Base-by-base conservation (phyloP, 2,888 invertebrate genomes). In the Drosophila anomalata region DNA sequence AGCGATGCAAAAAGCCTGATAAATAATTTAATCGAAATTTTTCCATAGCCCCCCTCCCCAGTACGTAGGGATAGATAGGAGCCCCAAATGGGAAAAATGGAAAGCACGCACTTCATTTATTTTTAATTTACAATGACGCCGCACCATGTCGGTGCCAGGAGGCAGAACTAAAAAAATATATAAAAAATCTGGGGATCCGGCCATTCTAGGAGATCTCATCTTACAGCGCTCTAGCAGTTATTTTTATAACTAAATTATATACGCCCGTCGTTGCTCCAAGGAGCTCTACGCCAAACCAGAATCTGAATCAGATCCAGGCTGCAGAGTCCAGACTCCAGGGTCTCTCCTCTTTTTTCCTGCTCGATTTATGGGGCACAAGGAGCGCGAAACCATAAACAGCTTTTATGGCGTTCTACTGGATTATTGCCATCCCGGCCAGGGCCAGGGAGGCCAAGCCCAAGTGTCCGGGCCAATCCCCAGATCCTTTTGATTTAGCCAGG, bases 311-410 rank as follows among this genome's bases (percentile, higher is more conserved):
- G 63, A 66, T 67, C 46, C 68, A 44, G 41, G 36, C 36, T 51
- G 31, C 20, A 14, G 59, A 9, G 36, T 7, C 24, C 47, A 42
- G 46, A 48, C 24, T 42, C 42, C 20, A 20, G 20, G 41, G 41
- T 14, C 73, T 51, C 63, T 72, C 65, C 65, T 70, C 76, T 73
- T 79, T 79, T 78, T 83, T 77, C 73, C 77, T 74, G 69, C 29
- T 70, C 79, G 87, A 90, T 90, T 90, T 90, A 90, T 87, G 78
- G 81, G 63, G 79, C 78, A 87, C 85, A 89, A 87, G 89, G 89
- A 90, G 90, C 90, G 90, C 90, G 89, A 90, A 90, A 79, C 90
- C 87, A 90, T 90, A 90, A 90, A 90, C 90, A 90, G 90, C 87
- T 89, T 90, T 90, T 90, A 90, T 89, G 73, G 88, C 81, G 84